Evolutionary conservation across 2,113 vertebrate genomes (phyloP).

Genomic region (Leucopsar rothschildi): DNA sequence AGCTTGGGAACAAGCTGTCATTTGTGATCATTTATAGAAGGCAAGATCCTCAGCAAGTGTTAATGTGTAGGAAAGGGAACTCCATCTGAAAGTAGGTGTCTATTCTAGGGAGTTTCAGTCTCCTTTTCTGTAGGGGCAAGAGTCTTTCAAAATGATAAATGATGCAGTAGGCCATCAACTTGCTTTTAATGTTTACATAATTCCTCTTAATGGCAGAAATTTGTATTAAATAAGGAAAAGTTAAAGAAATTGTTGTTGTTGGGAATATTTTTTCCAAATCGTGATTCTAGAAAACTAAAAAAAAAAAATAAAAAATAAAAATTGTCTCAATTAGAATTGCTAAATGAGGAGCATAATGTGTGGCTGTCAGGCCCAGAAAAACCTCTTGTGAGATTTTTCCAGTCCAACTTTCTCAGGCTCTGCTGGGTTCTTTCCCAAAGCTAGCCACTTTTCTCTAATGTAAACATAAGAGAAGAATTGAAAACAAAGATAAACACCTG

Average conservation of each 20-base stretch:
- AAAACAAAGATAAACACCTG: too few species aligned
- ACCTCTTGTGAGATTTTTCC: too few species aligned
- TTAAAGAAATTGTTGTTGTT: slow-evolving; percentile 14
- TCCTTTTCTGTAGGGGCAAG: background rate
- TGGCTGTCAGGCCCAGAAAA: too few species aligned
- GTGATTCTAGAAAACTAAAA: slow-evolving; percentile 30
- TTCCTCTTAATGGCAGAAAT: background rate
- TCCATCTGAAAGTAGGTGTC: background rate
- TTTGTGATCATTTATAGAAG: background rate
- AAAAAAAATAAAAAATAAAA: background rate
- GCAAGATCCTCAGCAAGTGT: background rate
- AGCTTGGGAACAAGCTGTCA: background rate
- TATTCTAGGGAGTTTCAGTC: background rate
- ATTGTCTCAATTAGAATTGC: slow-evolving; percentile 77
- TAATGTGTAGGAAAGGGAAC: background rate
- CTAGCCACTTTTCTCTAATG: too few species aligned
- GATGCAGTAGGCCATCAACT: background rate
- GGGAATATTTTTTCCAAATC: slow-evolving; percentile 49
- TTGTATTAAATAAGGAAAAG: background rate
- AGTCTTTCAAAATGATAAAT: background rate
- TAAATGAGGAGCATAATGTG: slow-evolving; percentile 77
- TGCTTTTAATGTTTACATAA: slow-evolving; percentile 15
- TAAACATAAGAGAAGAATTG: too few species aligned
- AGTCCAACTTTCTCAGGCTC: too few species aligned
- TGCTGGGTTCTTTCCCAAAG: too few species aligned